phyloP scores from a whole-genome alignment of 2,113 vertebrate species.

The Felis chaus region DNA sequence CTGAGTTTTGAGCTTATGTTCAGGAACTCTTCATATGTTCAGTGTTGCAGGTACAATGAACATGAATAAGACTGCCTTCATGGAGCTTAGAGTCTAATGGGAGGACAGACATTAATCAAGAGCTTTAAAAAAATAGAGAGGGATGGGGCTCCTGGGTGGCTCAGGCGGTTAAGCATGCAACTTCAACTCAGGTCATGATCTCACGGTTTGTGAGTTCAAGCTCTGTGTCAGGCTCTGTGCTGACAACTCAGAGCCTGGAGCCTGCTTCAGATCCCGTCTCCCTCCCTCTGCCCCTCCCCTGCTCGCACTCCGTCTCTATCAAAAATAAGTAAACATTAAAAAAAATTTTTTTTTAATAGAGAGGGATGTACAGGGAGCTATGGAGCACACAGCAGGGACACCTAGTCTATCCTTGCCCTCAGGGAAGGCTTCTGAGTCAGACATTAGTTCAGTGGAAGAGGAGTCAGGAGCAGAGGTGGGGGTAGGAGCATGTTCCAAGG shows the following conservation, averaged over 20 bases:
- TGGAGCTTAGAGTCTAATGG: not conserved
- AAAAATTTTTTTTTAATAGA: no score
- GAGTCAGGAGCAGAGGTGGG: not conserved
- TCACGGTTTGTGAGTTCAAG: not conserved
- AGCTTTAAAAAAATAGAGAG: not conserved
- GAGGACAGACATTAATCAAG: not conserved
- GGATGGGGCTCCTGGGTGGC: not conserved
- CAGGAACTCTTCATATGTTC: not conserved
- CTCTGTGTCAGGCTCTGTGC: accelerated
- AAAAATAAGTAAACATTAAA: not conserved
- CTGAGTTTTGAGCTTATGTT: not conserved
- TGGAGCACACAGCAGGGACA: not conserved
- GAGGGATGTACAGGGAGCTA: not conserved
- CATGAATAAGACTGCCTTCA: not conserved
- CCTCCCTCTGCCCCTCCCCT: not conserved
- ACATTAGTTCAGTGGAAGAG: not conserved
- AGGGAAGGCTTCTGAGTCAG: not conserved
- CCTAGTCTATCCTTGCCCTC: not conserved
- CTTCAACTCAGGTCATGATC: not conserved
- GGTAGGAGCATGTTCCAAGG: not conserved
- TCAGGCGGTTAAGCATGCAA: not conserved
- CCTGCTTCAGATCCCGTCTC: not conserved
- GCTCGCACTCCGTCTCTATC: not conserved
- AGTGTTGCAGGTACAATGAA: not conserved
- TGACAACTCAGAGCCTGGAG: not conserved